phyloP scores from a whole-genome alignment of 1,140 invertebrate genomes.

The Caerostris darwini region DNA sequence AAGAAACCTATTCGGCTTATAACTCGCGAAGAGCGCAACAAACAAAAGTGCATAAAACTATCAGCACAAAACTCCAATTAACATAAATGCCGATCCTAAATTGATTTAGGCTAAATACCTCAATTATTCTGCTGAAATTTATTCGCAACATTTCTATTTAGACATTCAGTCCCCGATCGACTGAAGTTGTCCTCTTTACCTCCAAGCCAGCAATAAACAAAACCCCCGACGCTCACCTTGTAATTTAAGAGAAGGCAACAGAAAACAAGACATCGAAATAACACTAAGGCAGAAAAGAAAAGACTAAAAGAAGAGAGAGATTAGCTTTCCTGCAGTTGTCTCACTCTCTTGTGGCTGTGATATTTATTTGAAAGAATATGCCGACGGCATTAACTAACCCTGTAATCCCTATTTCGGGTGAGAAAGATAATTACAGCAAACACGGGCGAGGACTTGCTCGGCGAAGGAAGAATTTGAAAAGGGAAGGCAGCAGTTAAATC shows the following conservation, averaged over 20 bases:
- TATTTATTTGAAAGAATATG: conserved; percentile 77
- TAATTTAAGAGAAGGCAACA: conserved; percentile 38
- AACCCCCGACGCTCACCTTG: background rate
- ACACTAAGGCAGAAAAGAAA: background rate
- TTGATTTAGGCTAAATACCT: conserved; percentile 68
- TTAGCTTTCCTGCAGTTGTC: background rate
- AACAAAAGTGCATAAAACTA: background rate
- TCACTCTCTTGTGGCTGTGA: conserved; percentile 63
- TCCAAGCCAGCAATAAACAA: conserved; percentile 34
- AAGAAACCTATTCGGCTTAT: background rate
- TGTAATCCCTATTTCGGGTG: conserved; percentile 71
- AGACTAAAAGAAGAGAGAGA: background rate
- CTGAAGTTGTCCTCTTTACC: background rate
- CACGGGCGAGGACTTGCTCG: background rate
- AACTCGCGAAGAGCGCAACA: background rate
- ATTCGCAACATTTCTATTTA: conserved; percentile 26
- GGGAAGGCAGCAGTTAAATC: conserved; percentile 57
- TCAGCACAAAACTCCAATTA: conserved; percentile 51
- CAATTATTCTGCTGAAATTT: conserved; percentile 71
- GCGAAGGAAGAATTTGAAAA: conserved; percentile 55
- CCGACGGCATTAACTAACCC: conserved; percentile 72
- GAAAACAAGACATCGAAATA: background rate
- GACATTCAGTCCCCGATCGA: conserved; percentile 13
- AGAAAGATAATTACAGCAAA: conserved; percentile 76
- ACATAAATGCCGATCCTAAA: conserved; percentile 36